Base-by-base conservation (phyloP, 2,797 vertebrate genomes). In the Fundulus diaphanus region DNA sequence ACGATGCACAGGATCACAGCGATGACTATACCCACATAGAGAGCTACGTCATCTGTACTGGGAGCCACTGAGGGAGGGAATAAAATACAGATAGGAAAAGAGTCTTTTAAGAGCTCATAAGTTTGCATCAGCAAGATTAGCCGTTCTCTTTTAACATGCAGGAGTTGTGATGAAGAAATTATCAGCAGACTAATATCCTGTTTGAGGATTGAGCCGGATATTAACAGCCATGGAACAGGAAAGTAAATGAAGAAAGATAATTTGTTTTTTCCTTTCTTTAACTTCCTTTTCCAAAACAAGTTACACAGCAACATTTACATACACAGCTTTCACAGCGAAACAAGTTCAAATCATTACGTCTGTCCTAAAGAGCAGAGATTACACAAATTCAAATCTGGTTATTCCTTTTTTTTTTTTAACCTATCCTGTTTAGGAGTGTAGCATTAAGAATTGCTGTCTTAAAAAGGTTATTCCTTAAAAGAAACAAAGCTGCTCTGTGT, bases 1-100 rank as follows among this genome's bases (percentile, higher is more conserved):
- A 97, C 97, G 87, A 99, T 94, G 93, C 97, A 99, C 83, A 98
- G 96, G 4, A 98, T 97, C 81, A 98, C 97, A 0, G 97, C 97
- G 0, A 98, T 97, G 81, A 97, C 97, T 0, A 99, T 94, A 12
- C 97, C 97, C 0, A 97, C 97, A 0, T 98, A 99, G 42, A 99
- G 95, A 7, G 97, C 96, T 0, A 98, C 96, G 0, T 98, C 97
- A 1, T 99, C 97, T 0, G 97, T 97, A 77, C 96, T 97, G 61
- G 97, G 97, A 69, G 97, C 97, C 90, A 97, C 97, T 99, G 92
- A 16, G 27, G n/a, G 63, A 33, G 44, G 33, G 42, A 24, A 87
- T 77, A 86, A 51, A 46, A 83, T 51, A 79, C n/a, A 82, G 72
- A 65, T 9, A 15, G 57, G 11, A 69, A 48, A 35, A 33, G 1